phyloP scores from a whole-genome alignment of 2,888 invertebrate genomes.

The Prosapia bicincta region DNA sequence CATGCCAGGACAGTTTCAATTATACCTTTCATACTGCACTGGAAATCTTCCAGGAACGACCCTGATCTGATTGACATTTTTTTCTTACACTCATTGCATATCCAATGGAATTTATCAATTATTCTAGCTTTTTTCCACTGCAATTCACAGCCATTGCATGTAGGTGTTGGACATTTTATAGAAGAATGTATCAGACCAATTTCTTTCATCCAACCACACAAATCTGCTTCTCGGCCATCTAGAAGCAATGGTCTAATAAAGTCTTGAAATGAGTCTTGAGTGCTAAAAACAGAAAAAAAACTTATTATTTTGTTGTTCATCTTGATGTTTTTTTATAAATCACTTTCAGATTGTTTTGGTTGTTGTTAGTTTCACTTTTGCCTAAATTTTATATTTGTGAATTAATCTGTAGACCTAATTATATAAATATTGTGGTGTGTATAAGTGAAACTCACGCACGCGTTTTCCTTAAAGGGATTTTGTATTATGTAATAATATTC shows the following conservation, averaged over 20 bases:
- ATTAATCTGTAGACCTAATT: too few species aligned
- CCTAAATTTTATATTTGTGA: too few species aligned
- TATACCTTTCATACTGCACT: constrained; percentile 58
- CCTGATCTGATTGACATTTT: constrained; percentile 50
- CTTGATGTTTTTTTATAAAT: too few species aligned
- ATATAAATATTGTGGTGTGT: too few species aligned
- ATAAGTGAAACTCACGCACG: too few species aligned
- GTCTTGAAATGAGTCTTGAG: constrained; percentile 48
- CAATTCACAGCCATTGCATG: constrained; percentile 47
- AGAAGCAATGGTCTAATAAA: constrained; percentile 51
- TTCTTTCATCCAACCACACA: constrained; percentile 53
- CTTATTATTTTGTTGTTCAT: too few species aligned
- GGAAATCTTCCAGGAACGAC: constrained; percentile 60
- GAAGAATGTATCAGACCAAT: constrained; percentile 49
- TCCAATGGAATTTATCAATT: constrained; percentile 53
- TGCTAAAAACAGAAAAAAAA: too few species aligned
- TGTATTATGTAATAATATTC: too few species aligned
- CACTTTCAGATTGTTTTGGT: too few species aligned
- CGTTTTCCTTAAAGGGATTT: too few species aligned
- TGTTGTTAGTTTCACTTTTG: too few species aligned
- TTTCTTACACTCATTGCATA: constrained; percentile 48
- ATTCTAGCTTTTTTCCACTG: constrained; percentile 51
- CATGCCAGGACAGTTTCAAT: constrained; percentile 61
- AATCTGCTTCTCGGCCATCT: constrained; percentile 52
- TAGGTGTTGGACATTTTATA: constrained; percentile 45